Evolutionary conservation across 2,113 vertebrate genomes (phyloP).

Genomic region (Cyprinus carpio): DNA sequence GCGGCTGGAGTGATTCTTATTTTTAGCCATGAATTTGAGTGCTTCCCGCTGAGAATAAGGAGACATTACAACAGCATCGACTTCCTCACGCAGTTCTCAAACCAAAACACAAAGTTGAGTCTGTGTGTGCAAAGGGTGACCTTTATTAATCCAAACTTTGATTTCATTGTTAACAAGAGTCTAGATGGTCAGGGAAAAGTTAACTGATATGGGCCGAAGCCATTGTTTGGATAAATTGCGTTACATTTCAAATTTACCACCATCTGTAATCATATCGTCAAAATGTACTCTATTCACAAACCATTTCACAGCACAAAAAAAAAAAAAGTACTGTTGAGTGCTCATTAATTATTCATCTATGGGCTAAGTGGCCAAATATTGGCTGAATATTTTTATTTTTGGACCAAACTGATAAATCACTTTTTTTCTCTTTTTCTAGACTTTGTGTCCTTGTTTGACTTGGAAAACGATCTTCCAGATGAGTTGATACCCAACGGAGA

Average conservation of each 20-base stretch:
- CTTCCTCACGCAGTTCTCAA: background rate
- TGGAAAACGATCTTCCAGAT: slow-evolving; percentile 98
- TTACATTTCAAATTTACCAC: background rate
- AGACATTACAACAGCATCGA: background rate
- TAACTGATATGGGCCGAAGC: background rate
- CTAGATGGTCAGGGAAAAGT: background rate
- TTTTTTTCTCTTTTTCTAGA: slow-evolving; percentile 69
- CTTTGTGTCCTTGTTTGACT: slow-evolving; percentile 93
- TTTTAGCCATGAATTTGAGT: slow-evolving; percentile 17
- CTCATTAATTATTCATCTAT: background rate
- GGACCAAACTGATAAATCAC: background rate
- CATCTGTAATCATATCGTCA: background rate
- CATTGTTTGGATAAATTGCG: background rate
- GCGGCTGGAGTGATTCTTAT: slow-evolving; percentile 3
- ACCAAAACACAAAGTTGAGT: background rate
- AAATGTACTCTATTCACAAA: background rate
- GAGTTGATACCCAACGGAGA: slow-evolving; percentile 96
- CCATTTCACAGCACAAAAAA: too few relatives aligned
- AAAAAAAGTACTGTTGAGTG: background rate
- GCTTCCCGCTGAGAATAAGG: slow-evolving; percentile 4
- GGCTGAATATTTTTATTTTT: background rate
- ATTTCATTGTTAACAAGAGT: background rate
- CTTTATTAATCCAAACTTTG: background rate
- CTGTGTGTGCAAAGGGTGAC: background rate
- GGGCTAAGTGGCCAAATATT: background rate